Percentiles rank a stretch among this genome's conserved stretches.
Conservation (phyloP, 2,888 invertebrate species). For the Conistra vaccinii region DNA sequence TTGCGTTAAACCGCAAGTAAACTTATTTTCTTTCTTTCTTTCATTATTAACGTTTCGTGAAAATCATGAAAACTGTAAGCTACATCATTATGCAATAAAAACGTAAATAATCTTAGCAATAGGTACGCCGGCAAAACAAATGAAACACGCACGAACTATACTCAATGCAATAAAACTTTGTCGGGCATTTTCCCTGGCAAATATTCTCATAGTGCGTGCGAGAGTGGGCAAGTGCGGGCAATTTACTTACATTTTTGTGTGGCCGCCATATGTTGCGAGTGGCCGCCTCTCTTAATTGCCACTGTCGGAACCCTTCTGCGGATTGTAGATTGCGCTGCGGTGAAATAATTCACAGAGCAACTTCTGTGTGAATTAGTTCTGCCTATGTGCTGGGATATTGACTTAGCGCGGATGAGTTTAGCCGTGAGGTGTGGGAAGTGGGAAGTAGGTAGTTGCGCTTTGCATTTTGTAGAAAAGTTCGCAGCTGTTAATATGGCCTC, state of each 20-base stretch:
- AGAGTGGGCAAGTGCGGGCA: conserved; percentile 52
- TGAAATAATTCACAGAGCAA: conserved; percentile 71
- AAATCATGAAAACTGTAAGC: neutral
- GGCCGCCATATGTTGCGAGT: conserved; percentile 71
- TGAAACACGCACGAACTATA: conserved; percentile 14
- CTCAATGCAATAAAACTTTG: conserved; percentile 61
- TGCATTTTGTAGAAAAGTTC: conserved; percentile 5
- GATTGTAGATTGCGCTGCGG: conserved; percentile 68
- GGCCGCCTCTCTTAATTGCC: conserved; percentile 74
- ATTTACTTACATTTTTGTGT: conserved; percentile 73
- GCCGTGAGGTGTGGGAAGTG: conserved; percentile 5
- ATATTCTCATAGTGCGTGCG: conserved; percentile 62
- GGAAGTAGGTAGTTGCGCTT: neutral
- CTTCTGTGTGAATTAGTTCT: conserved; percentile 65
- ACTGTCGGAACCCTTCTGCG: conserved; percentile 73
- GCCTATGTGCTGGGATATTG: conserved; percentile 51
- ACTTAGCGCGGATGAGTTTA: conserved; percentile 34
- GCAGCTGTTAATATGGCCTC: neutral
- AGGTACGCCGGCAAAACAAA: neutral
- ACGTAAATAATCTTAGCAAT: conserved; percentile 9
- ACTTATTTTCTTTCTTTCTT: no score
- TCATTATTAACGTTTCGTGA: neutral
- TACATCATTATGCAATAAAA: neutral
- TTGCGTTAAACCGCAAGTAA: no score
- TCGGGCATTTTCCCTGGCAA: conserved; percentile 59